Evolutionary conservation across 1,140 invertebrate species (phyloP).

Genomic region (Tribolium castaneum): DNA sequence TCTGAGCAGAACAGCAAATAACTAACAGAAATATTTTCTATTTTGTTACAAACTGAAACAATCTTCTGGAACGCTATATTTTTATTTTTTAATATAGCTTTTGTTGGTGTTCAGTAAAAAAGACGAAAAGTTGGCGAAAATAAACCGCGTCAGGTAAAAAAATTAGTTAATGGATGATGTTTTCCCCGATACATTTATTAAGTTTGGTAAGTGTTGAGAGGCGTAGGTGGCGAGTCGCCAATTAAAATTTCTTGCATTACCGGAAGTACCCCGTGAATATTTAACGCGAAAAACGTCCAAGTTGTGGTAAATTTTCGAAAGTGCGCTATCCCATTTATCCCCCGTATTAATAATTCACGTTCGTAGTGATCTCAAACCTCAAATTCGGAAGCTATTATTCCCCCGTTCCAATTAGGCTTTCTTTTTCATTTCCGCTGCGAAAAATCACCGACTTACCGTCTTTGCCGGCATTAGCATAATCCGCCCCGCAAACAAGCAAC

Average conservation of each 20-base stretch:
- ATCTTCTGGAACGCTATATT: too few relatives aligned
- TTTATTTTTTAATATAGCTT: too few relatives aligned
- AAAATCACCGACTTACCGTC: slow-evolving; percentile 35
- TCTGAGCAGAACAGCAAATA: too few relatives aligned
- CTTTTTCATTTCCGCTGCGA: background rate
- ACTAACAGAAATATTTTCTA: too few relatives aligned
- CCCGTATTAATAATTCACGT: slow-evolving; percentile 40
- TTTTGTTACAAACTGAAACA: too few relatives aligned
- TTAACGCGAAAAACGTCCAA: slow-evolving; percentile 26
- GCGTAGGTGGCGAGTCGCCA: background rate
- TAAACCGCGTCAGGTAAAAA: background rate
- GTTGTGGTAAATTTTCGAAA: slow-evolving; percentile 1
- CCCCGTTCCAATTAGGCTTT: background rate
- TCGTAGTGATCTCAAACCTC: background rate
- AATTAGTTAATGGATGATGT: background rate
- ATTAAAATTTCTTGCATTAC: slow-evolving; percentile 3
- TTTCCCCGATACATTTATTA: too few relatives aligned
- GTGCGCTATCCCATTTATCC: slow-evolving; percentile 30
- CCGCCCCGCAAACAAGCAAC: background rate
- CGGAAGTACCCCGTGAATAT: slow-evolving; percentile 4
- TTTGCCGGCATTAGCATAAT: slow-evolving; percentile 36
- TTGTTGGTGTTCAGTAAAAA: too few relatives aligned
- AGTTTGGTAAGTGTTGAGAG: background rate
- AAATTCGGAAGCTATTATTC: slow-evolving; percentile 9
- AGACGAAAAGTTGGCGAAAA: too few relatives aligned